Percentiles rank a stretch among this genome's conserved stretches.
Conservation (phyloP, 1,140 invertebrate genomes). For the Drosophila trapezifrons region DNA sequence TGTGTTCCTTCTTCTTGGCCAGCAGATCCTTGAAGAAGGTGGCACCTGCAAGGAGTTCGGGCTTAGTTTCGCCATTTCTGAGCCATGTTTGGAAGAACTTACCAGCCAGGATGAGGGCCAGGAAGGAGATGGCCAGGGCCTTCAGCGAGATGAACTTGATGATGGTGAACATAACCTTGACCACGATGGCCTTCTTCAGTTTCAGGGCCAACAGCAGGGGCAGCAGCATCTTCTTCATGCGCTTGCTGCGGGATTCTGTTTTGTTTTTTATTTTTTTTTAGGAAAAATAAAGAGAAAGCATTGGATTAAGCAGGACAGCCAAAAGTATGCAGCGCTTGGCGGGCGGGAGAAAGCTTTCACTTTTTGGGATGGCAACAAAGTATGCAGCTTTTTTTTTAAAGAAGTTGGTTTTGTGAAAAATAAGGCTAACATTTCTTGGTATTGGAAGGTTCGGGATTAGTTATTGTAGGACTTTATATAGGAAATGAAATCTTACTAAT, state of each 20-base stretch:
- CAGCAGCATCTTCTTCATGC: constrained; percentile 87
- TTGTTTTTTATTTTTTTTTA: constrained; percentile 24
- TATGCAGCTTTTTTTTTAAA: constrained; percentile 48
- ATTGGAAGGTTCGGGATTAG: not conserved
- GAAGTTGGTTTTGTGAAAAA: not conserved
- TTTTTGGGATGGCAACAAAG: constrained; percentile 19
- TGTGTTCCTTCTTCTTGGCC: constrained; percentile 84
- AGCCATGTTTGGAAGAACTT: constrained; percentile 8
- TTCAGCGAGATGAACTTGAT: constrained; percentile 88
- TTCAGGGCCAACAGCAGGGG: constrained; percentile 87
- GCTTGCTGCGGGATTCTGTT: constrained; percentile 86
- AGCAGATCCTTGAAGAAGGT: constrained; percentile 84
- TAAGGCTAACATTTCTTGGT: not conserved
- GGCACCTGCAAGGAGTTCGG: constrained; percentile 55
- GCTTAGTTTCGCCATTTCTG: constrained; percentile 19
- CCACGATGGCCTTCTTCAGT: constrained; percentile 87
- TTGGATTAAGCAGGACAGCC: constrained; percentile 11
- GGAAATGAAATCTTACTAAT: not conserved
- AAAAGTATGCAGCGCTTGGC: constrained; percentile 45
- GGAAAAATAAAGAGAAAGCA: constrained; percentile 29
- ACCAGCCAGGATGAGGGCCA: constrained; percentile 86
- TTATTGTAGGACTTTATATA: not conserved
- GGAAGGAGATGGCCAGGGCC: constrained; percentile 87
- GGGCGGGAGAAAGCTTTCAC: constrained; percentile 25
- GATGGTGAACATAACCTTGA: constrained; percentile 87